A percentile compares a stretch with the other conserved stretches of the same genome.
Evolutionary conservation across 1,140 invertebrate genomes (phyloP).

Genomic region (Drosophila equinoxialis): DNA sequence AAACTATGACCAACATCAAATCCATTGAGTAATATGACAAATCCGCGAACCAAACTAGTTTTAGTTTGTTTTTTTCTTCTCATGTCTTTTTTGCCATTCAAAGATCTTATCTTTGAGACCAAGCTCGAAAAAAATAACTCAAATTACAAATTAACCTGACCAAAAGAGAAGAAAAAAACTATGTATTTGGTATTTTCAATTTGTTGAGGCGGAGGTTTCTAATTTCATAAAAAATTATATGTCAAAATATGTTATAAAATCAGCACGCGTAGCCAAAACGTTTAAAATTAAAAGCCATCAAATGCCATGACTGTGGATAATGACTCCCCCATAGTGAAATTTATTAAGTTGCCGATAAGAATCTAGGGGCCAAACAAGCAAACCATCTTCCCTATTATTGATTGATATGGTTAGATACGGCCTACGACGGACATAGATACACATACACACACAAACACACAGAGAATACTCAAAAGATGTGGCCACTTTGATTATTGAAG

Average conservation of each 20-base stretch:
- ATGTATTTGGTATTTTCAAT: background rate
- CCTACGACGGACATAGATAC: slow-evolving; percentile 28
- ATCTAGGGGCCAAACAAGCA: slow-evolving; percentile 53
- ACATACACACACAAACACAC: background rate
- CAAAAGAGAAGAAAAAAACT: slow-evolving; percentile 23
- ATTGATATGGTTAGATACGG: slow-evolving; percentile 58
- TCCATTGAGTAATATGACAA: slow-evolving; percentile 67
- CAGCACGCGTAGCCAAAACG: slow-evolving; percentile 74
- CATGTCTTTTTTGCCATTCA: background rate
- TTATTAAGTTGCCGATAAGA: slow-evolving; percentile 72
- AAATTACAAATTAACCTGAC: slow-evolving; percentile 66
- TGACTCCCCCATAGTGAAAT: slow-evolving; percentile 75
- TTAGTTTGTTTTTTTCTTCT: slow-evolving; percentile 10
- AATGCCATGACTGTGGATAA: slow-evolving; percentile 19
- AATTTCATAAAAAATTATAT: slow-evolving; percentile 64
- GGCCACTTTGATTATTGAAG: slow-evolving; percentile 51
- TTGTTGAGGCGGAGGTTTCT: slow-evolving; percentile 37
- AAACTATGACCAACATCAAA: slow-evolving; percentile 63
- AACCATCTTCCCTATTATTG: slow-evolving; percentile 54
- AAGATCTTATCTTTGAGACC: slow-evolving; percentile 57
- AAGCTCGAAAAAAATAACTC: slow-evolving; percentile 23
- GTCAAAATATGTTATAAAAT: slow-evolving; percentile 67
- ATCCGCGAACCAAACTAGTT: slow-evolving; percentile 71
- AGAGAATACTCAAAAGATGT: slow-evolving; percentile 32
- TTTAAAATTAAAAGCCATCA: slow-evolving; percentile 68